Base-by-base conservation (phyloP, 37 sponge, comb jelly and placozoan species). In the Chondrosia reniformis region DNA sequence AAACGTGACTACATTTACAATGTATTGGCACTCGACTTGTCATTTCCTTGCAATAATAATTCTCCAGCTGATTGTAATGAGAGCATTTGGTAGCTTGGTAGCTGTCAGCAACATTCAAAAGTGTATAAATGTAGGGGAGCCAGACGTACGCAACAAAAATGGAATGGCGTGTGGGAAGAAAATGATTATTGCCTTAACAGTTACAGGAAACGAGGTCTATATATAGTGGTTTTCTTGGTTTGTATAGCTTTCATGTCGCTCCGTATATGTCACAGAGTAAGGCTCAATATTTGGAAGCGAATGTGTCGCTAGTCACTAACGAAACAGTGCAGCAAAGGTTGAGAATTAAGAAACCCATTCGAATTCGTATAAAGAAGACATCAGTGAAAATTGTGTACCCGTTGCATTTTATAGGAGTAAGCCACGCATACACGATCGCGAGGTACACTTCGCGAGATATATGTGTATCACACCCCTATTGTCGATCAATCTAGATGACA, bases 331-430 rank as follows among this genome's bases (percentile, higher is more conserved):
- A 56, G 33, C 57, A 55, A 33, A 87, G 80, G 58, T 41, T 74
- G n/a, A 75, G 85, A 43, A 63, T 93, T 9, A 86, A 84, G 75
- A 65, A 85, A 17, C 94, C 94, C 9, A 24, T 89, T 27, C 49
- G 94, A 58, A 89, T 93, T 49, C 37, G 55, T 17, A 57, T 93
- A 40, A 59, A 49, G 32, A 93, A 93, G 55, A 86, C 94, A 46
- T 91, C 94, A 42, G 87, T 89, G 3, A 46, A 74, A n/a, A 73
- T 84, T 4, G 73, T 81, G 55, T 84, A 78, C 56, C 69, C 81
- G 36, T 65, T 91, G 32, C 77, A 75, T 37, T 75, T 83, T 84
- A 84, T 91, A 72, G 92, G 87, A 32, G 92, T 87, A 81, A 63
- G 92, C 69, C 27, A 19, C n/a, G 25, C 19, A 0, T 27, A 44